Percentiles rank a stretch among this genome's conserved stretches.
Conservation (phyloP, 2,797 vertebrate species). For the Salarias fasciatus region DNA sequence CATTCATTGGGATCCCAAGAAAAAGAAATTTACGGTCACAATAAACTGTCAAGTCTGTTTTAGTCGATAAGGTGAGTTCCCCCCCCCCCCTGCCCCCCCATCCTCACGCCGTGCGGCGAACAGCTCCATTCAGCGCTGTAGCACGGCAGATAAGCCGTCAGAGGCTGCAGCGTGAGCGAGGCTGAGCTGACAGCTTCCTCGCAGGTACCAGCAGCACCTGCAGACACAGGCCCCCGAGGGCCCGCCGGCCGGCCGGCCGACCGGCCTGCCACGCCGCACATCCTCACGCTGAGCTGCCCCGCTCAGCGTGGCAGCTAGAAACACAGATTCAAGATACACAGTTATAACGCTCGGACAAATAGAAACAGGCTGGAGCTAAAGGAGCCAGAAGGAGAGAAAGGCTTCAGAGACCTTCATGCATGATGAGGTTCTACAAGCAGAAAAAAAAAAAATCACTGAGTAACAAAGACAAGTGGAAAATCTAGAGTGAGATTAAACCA, state of each 20-base stretch:
- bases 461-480: not conserved
- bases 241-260: not conserved
- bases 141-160: constrained; percentile 21
- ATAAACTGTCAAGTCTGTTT: constrained; percentile 35
- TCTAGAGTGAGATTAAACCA: not conserved
- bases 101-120: not conserved
- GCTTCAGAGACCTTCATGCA: too few species aligned
- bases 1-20: constrained; percentile 6
- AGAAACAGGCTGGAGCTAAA: constrained; percentile 2
- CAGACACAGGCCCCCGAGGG: constrained; percentile 58
- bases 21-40: constrained; percentile 10
- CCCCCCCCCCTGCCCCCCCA: too few species aligned
- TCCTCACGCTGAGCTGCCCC: constrained; percentile 38
- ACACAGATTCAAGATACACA: not conserved
- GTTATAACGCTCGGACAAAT: constrained; percentile 9
- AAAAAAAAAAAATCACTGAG: not conserved
- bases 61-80: constrained; percentile 14
- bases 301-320: constrained; percentile 50
- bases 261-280: constrained; percentile 51
- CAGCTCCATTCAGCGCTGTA: constrained; percentile 1
- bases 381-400: too few species aligned
- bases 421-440: not conserved
- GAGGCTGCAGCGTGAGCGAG: constrained; percentile 35
- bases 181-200: constrained; percentile 52
- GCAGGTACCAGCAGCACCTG: constrained; percentile 53